Base-by-base conservation (phyloP, 2,888 invertebrate species). In the Scrobipalpa costella region DNA sequence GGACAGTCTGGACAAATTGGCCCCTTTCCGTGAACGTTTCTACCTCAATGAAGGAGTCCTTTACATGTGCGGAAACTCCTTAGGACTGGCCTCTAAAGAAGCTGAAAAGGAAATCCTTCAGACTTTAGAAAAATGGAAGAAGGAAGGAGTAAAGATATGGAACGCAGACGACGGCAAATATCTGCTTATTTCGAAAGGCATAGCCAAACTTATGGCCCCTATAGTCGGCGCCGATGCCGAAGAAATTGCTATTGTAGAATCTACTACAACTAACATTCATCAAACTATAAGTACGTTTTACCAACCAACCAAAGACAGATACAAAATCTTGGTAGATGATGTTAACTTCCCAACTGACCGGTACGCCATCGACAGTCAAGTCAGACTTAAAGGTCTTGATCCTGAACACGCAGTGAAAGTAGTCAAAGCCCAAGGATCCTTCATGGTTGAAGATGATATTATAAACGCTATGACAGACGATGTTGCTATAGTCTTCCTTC, bases 311-410 rank as follows among this genome's bases (percentile, higher is more conserved):
- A 72, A 71, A 52, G 68, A 73, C 0, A 82, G 72, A 49, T 88
- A 83, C 70, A 90, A 86, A 74, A 88, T 90, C 60, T 65, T 90
- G 0, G 83, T 89, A 0, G 90, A 90, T 44, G 76, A 90, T 59
- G 72, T 88, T 0, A 90, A 90, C 63, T 90, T 90, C 47, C 83
- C 90, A 0, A 87, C 89, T 0, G 89, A 90, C 63, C 77, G 84
- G 27, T 90, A 89, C 64, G 90, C 86, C 6, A 77, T 89, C 0
- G 89, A 90, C 57, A 83, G 89, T 60, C 87, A 88, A 71, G 85
- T 90, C 0, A 77, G 78, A 68, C 65, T 90, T 1, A 83, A 83
- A 63, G 88, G 88, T 0, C 84, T 79, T 36, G 77, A 84, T 0
- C 81, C 84, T 0, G 66, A 77, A 64, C 81, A 85, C 11, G 87